Percentiles rank a stretch among this genome's conserved stretches.
phyloP scores from a whole-genome alignment of 1,140 invertebrate genomes.

The Caenorhabditis remanei region DNA sequence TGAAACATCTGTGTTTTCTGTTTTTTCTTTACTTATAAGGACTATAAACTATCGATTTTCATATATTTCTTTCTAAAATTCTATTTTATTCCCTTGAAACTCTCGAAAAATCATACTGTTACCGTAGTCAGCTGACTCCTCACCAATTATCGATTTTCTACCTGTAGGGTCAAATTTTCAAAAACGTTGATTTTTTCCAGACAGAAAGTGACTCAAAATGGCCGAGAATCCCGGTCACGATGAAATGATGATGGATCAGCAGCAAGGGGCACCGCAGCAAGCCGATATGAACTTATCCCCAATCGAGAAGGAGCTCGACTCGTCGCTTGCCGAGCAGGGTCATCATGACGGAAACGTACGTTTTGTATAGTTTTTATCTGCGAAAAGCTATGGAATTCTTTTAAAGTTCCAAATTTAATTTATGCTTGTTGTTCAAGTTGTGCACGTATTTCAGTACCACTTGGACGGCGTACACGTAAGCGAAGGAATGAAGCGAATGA shows the following conservation, averaged over 20 bases:
- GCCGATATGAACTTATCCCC: neutral
- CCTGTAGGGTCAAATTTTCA: too few species aligned
- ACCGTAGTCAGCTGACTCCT: neutral
- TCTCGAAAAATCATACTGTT: neutral
- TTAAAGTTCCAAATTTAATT: neutral
- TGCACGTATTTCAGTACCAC: constrained; percentile 7
- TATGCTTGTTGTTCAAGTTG: neutral
- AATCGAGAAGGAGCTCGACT: constrained; percentile 12
- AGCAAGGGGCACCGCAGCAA: constrained; percentile 7
- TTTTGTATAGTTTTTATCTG: neutral
- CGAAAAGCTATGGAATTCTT: neutral
- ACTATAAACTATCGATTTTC: neutral
- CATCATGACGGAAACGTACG: neutral
- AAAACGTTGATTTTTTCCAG: neutral
- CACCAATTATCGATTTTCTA: too few species aligned
- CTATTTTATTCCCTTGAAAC: neutral
- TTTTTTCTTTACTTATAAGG: too few species aligned
- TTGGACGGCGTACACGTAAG: constrained; percentile 67
- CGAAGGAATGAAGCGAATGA: constrained; percentile 73
- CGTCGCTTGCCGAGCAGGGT: neutral
- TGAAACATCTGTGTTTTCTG: neutral
- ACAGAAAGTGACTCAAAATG: constrained; percentile 16
- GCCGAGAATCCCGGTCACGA: constrained; percentile 5
- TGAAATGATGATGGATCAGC: constrained; percentile 54
- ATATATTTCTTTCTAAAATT: neutral